Conservation (phyloP, 2,113 vertebrate genomes). For the Hydropotes inermis region DNA sequence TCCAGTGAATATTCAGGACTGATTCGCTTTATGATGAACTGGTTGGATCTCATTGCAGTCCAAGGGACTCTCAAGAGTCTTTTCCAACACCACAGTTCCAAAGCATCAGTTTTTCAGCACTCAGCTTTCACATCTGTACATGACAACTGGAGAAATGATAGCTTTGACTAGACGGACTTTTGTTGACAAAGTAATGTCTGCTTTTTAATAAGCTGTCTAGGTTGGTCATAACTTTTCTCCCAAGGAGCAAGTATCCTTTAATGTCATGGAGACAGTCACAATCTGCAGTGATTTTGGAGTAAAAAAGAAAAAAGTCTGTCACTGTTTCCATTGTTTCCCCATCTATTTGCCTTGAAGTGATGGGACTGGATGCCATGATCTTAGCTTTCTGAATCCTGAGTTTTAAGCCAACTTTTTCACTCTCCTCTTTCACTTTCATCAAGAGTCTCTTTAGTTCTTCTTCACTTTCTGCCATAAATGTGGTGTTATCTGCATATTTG, state of each 20-base stretch:
- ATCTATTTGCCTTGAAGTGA: background rate
- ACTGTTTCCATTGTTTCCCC: background rate
- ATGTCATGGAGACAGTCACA: background rate
- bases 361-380: background rate
- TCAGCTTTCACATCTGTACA: background rate
- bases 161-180: background rate
- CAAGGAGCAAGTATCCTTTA: background rate
- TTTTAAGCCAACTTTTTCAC: background rate
- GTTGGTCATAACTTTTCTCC: background rate
- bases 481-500: background rate
- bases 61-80: background rate
- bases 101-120: background rate
- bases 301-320: background rate
- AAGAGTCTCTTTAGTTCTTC: background rate
- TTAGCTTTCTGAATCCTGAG: background rate
- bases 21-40: background rate
- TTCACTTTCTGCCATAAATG: fast-evolving
- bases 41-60: background rate
- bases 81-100: background rate
- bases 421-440: background rate
- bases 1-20: background rate
- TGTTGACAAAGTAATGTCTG: background rate
- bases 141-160: background rate
- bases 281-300: background rate
- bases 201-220: background rate